phyloP scores from a whole-genome alignment of 2,797 vertebrate genomes.

The Chloroceryle inda region DNA sequence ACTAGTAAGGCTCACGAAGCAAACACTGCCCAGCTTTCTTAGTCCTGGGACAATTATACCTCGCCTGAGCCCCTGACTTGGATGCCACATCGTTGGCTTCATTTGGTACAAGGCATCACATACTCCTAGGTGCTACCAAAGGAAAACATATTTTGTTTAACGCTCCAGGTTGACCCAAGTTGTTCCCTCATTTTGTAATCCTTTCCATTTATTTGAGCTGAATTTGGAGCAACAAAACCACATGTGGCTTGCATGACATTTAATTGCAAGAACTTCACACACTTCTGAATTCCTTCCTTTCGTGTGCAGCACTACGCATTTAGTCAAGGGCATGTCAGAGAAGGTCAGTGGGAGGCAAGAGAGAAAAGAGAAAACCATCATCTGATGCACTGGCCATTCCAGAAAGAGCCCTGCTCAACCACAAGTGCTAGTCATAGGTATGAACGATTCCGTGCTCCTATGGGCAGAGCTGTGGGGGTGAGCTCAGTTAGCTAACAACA shows the following conservation, averaged over 20 bases:
- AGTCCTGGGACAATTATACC: neutral
- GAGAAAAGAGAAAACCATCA: neutral
- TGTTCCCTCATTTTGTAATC: constrained; percentile 62
- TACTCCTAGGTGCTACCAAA: constrained; percentile 22
- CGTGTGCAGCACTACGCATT: constrained; percentile 37
- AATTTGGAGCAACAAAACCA: constrained; percentile 72
- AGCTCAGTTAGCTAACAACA: neutral
- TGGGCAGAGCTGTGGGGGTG: neutral
- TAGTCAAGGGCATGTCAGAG: constrained; percentile 17
- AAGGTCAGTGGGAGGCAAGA: constrained; percentile 36
- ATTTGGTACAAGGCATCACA: neutral
- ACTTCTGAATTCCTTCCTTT: constrained; percentile 69
- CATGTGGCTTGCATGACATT: constrained; percentile 69
- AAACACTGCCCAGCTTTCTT: neutral
- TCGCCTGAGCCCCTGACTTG: neutral
- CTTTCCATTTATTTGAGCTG: constrained; percentile 58
- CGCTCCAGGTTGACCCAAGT: constrained; percentile 49
- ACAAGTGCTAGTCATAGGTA: neutral
- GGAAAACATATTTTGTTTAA: constrained; percentile 47
- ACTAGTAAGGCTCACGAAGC: neutral
- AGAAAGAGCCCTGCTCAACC: neutral
- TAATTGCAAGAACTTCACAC: constrained; percentile 66
- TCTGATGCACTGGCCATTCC: neutral
- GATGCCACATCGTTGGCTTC: neutral
- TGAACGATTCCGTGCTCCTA: constrained; percentile 9